Evolutionary conservation across 2,113 vertebrate species (phyloP), one percentile per base, ranked within the genome.

Genomic region (Oxygymnocypris stewartii): DNA sequence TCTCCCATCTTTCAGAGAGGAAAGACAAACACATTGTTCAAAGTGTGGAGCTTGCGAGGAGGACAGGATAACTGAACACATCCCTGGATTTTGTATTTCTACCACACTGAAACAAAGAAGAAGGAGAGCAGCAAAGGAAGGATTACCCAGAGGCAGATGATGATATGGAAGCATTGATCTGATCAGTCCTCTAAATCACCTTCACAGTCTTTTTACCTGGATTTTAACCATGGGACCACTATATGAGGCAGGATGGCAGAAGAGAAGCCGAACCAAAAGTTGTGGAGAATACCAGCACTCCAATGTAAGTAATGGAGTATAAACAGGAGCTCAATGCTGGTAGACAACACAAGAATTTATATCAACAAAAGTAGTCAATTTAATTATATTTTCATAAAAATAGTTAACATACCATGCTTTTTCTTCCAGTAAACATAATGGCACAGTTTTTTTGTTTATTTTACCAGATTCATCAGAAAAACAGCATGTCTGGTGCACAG

Each of bases 111-210:
- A 83, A 61, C 4, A 23, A 10, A 80, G 5, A 42, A 61, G 54
- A 23, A 37, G 6, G 35, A 74, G 6, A 74, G 23, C 42, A 28
- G 25, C 16, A 18, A 40, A 40, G 18, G 1, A 3, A 71, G 31
- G 35, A 84, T 69, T 49, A 35, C 14, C 47, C 63, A 51, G 18
- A 49, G 49, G 67, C 18, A 86, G n/a, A 25, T 23, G 77, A 79
- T 71, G 51, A 16, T 79, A 54, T 79, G 84, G 59, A 85, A 49
- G 25, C 63, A 57, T 28, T 85, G 84, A 79, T 49, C 63, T 80
- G 59, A 40, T 80, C 47, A 57, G 47, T 71, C 49, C 49, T 69
- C 63, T 57, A 86, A 44, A 28, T 78, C 61, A 57, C 47, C 23
- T 42, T 8, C 16, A 79, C 20, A 25, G 6, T 16, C 49, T 37